Base-by-base conservation (phyloP, 2,113 vertebrate genomes). In the Melanostigma gelatinosum region DNA sequence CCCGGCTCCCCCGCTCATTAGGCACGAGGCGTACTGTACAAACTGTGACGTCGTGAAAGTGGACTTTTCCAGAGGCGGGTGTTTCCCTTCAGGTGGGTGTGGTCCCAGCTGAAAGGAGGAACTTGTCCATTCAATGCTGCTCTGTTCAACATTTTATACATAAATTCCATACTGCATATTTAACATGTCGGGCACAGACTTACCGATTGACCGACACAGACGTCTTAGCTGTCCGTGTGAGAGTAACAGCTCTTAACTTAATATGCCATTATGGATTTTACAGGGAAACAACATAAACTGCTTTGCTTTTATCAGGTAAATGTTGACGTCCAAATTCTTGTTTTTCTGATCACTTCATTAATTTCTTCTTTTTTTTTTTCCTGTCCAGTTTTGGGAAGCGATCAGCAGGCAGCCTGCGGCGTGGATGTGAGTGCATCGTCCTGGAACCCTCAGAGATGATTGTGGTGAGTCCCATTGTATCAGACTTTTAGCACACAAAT, bases 361-460 rank as follows among this genome's bases (percentile, higher is more conserved):
- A 32, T 10, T 75, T 32, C 44, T 44, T 15, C 6, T 29, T 29
- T 34, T 83, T 75, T 75, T 85, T n/a, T 58, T 82, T 9, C 64
- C 63, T 76, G 61, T 80, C 6, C 79, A 99, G 98, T 90, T 99
- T 99, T 91, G 97, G 98, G 82, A 99, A 99, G 85, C 96, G 98
- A 54, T 99, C 98, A 72, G 98, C 98, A 0, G 98, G 97, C 90
- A 99, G 98, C 92, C 96, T 98, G 88, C 95, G 98, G 16, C 98
- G 98, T 73, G 98, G 98, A 91, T 99, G 97, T 93, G 98, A 99
- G 94, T 99, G 98, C 95, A 99, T 99, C 94, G 98, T 99, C 85
- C 94, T 99, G 92, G 98, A 99, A 91, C 97, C 98, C 66, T 99
- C 98, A 78, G 98, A 99, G 94, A 99, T 99, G 98, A 99, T 99